Base-by-base conservation (phyloP, 2,888 invertebrate species). In the Venustoraphidia nigricollis region DNA sequence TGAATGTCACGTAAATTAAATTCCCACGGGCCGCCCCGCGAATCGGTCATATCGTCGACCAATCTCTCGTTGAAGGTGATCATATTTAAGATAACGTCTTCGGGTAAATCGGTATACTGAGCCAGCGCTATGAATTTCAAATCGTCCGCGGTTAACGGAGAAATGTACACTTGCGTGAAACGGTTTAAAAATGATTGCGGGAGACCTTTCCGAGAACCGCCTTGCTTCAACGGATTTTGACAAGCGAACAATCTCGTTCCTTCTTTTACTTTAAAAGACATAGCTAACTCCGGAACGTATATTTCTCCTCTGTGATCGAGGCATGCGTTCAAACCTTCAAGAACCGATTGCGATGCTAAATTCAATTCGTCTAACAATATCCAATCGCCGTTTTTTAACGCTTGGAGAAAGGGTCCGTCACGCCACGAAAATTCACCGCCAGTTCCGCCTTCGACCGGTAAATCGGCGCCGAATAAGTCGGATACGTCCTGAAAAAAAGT, bases 301-400 rank as follows among this genome's bases (percentile, higher is more conserved):
- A 99, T 81, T 68, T 95, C 92, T 1, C 92, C 92, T 58, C 98
- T 76, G 64, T 99, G 98, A 73, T 99, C 98, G 48, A 99, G 75
- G 60, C 97, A 96, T 0, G 98, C 97, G 64, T 99, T 99, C 3
- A 99, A 74, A 34, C 97, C 98, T 73, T 99, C 99, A 10, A 99
- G 70, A 1, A 99, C 97, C 0, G 96, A 91, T 65, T 99, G 98
- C 0, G 97, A 95, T 0, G 98, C 98, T 53, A 99, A 73, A 72
- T 99, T 99, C 54, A 98, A 71, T 73, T 99, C 98, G 65, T 99
- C 99, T 34, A 99, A 70, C 14, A 99, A 72, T 56, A 99, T 86
- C 99, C 98, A 99, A 57, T 93, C 81, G 10, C 93, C 90, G 45
- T 83, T 77, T 68, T 91, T 91, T 17, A 99, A 71, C 0, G 98